Evolutionary conservation across 2,888 invertebrate species (phyloP).

Genomic region (Caenorhabditis sulstoni): DNA sequence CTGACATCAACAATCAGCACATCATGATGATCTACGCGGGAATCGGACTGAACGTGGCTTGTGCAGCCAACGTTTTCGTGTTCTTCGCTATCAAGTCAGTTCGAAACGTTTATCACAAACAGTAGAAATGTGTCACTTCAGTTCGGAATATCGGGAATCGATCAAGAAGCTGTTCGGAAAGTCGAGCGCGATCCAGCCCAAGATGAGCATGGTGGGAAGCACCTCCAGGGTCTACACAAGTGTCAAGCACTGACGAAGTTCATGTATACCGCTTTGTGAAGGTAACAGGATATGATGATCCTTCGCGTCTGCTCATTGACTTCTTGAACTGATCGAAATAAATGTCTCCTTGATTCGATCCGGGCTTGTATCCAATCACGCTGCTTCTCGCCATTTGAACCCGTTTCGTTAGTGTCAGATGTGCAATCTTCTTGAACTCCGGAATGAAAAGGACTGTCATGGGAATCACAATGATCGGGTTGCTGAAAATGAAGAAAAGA

Average conservation of each 20-base stretch:
- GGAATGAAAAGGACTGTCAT: constrained; percentile 39
- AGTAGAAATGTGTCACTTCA: constrained; percentile 2
- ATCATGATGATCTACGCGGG: constrained; percentile 48
- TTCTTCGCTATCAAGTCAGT: constrained; percentile 50
- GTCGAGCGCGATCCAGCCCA: background rate
- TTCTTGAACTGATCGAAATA: constrained; percentile 50
- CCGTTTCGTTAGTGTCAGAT: background rate
- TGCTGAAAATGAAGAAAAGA: constrained; percentile 12
- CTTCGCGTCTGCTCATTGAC: constrained; percentile 4
- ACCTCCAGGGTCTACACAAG: background rate
- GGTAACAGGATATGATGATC: background rate
- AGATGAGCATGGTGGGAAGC: background rate
- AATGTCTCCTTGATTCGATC: constrained; percentile 36
- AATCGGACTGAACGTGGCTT: constrained; percentile 52
- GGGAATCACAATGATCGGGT: constrained; percentile 30
- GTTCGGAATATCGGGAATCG: constrained; percentile 31
- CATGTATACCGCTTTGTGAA: background rate
- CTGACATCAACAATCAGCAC: constrained; percentile 13
- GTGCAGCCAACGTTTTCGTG: constrained; percentile 50
- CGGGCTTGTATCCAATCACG: constrained; percentile 11
- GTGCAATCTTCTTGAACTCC: constrained; percentile 14
- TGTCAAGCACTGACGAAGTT: background rate
- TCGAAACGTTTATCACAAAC: background rate
- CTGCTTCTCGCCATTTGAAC: constrained; percentile 16
- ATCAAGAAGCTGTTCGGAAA: constrained; percentile 21